Percentiles rank a stretch among this genome's conserved stretches.
Conservation (phyloP, 2,797 vertebrate species). For the Artibeus jamaicensis region DNA sequence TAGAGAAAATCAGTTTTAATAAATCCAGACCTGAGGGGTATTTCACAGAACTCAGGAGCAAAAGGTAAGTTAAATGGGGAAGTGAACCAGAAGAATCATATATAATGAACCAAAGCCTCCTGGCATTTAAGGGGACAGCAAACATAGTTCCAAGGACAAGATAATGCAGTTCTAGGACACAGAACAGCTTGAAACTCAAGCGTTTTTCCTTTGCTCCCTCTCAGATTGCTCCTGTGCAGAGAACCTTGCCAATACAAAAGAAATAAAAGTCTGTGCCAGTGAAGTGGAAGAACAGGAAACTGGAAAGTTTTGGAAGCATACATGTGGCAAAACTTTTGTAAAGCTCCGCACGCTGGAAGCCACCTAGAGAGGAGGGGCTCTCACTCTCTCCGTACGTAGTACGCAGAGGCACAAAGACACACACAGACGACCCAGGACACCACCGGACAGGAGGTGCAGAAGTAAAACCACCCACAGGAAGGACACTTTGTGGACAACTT, state of each 20-base stretch:
- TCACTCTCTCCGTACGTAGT: constrained; percentile 53
- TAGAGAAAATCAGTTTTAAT: constrained; percentile 63
- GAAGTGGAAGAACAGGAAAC: constrained; percentile 56
- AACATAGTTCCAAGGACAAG: constrained; percentile 68
- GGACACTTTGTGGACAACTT: constrained; percentile 72
- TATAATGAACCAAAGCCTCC: constrained; percentile 53
- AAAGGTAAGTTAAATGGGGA: constrained; percentile 78
- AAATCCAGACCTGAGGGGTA: constrained; percentile 63
- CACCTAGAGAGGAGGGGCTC: not conserved
- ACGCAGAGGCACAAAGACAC: constrained; percentile 58
- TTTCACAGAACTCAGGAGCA: constrained; percentile 68
- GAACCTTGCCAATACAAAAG: constrained; percentile 67
- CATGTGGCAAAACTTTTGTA: not conserved
- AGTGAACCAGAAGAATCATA: constrained; percentile 49
- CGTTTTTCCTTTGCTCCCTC: constrained; percentile 55
- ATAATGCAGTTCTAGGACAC: constrained; percentile 35
- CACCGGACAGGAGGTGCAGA: constrained; percentile 64
- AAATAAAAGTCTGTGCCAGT: constrained; percentile 55
- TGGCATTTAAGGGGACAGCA: constrained; percentile 51
- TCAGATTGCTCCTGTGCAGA: constrained; percentile 61
- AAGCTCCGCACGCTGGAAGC: constrained; percentile 63
- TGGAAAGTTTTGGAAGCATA: constrained; percentile 39
- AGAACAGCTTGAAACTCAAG: constrained; percentile 47
- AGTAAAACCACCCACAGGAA: constrained; percentile 68
- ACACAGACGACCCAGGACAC: constrained; percentile 70